These are phyloP conservation scores for Sciurus niger DNA, from an alignment of 2,113 vertebrate species.

Conservation along the genomic window DNA sequence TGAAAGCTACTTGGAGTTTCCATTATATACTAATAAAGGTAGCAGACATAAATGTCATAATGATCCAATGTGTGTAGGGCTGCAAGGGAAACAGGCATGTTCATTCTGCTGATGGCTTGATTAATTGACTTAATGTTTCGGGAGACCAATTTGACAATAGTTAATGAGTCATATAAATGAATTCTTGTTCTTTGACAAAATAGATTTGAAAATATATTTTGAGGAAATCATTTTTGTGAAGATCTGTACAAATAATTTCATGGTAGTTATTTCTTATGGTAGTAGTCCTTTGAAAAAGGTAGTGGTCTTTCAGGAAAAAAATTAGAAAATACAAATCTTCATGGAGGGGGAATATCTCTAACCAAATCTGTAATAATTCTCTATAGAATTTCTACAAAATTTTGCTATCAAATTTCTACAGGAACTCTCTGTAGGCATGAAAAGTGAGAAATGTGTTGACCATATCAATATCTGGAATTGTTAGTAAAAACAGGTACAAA, in stretches of 20 bases:
- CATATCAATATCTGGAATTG: neutral
- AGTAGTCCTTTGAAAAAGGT: slow-evolving; percentile 14
- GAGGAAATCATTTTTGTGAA: slow-evolving; percentile 37
- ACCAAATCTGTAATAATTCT: neutral
- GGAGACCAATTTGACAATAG: slow-evolving; percentile 29
- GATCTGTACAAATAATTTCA: neutral
- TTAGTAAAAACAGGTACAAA: slow-evolving; percentile 22
- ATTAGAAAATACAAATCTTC: slow-evolving; percentile 4
- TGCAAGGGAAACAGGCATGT: neutral
- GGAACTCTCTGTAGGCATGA: neutral
- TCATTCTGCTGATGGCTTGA: neutral
- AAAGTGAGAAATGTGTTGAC: neutral
- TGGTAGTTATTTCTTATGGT: neutral
- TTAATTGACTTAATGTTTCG: slow-evolving; percentile 42
- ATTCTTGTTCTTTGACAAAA: neutral
- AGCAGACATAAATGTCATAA: slow-evolving; percentile 41
- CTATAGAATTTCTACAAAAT: neutral
- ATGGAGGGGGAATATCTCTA: neutral
- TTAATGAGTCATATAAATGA: neutral
- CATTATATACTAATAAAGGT: slow-evolving; percentile 50
- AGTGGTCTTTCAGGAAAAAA: slow-evolving; percentile 11
- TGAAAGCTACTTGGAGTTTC: slow-evolving; percentile 46
- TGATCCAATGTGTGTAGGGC: neutral
- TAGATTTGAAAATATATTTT: neutral
- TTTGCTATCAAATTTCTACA: neutral